Percentiles rank a stretch among this genome's conserved stretches.
These are phyloP conservation scores for Orbicella faveolata DNA, from an alignment of 64 coral and sea anemone species.

Conservation along the genomic window DNA sequence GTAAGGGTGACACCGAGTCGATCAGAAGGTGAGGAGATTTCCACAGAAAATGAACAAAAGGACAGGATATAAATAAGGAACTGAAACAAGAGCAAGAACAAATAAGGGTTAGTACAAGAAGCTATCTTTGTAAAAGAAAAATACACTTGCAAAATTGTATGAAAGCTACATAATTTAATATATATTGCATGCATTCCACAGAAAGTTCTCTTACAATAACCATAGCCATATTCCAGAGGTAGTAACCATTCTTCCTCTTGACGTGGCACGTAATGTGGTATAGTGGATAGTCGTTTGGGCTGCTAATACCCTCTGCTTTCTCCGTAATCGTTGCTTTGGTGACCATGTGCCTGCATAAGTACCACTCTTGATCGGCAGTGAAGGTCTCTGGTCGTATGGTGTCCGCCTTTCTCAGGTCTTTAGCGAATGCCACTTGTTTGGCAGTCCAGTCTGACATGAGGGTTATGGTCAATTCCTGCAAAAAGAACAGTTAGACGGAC, in stretches of 20 bases:
- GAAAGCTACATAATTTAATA: background rate
- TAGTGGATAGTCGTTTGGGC: constrained; percentile 81
- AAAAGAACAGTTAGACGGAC: background rate
- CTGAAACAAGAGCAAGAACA: constrained; percentile 36
- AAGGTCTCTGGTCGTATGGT: constrained; percentile 60
- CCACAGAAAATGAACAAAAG: constrained; percentile 76
- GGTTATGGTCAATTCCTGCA: constrained; percentile 75
- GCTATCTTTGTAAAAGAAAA: no score
- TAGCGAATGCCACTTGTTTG: constrained; percentile 66
- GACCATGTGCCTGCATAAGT: constrained; percentile 61
- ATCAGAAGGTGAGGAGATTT: constrained; percentile 63
- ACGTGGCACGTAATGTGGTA: constrained; percentile 75
- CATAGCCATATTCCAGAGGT: constrained; percentile 83
- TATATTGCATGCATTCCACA: no score
- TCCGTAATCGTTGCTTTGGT: constrained; percentile 50
- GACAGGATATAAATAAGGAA: constrained; percentile 75
- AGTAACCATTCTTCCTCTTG: constrained; percentile 65
- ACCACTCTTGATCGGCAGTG: constrained; percentile 71
- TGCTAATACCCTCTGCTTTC: constrained; percentile 36
- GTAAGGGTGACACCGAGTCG: constrained; percentile 81
- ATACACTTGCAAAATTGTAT: no score
- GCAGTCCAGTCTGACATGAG: constrained; percentile 85
- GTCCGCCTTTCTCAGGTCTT: constrained; percentile 71
- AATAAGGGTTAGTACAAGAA: background rate
- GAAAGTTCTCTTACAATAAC: constrained; percentile 59